Conservation (phyloP, 2,113 vertebrate genomes). For the Gallinago paraguaiae region DNA sequence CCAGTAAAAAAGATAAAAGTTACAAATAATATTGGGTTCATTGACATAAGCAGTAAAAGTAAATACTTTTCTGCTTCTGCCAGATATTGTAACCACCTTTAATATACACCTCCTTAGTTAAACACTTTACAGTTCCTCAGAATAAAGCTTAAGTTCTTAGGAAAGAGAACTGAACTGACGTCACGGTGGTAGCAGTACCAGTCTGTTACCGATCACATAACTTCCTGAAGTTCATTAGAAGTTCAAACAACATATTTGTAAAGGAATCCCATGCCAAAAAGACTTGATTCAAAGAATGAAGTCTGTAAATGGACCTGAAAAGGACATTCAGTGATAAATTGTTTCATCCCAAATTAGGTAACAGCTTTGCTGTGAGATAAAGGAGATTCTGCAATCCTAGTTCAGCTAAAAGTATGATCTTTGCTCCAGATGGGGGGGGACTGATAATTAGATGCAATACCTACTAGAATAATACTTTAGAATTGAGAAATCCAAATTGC, state of each 20-base stretch:
- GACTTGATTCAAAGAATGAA: background rate
- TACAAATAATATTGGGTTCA: background rate
- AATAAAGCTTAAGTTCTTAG: background rate
- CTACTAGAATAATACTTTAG: background rate
- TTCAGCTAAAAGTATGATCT: background rate
- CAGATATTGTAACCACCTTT: background rate
- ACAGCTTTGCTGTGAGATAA: background rate
- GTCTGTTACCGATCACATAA: background rate
- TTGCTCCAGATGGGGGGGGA: background rate
- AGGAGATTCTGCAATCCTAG: background rate
- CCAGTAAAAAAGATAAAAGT: background rate
- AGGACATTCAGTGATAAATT: background rate
- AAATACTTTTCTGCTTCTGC: background rate
- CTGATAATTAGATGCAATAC: background rate
- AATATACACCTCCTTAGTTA: background rate
- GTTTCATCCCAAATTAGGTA: background rate
- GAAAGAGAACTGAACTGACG: background rate
- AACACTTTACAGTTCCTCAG: background rate
- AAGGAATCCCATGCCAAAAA: background rate
- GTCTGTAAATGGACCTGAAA: background rate
- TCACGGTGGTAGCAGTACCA: background rate
- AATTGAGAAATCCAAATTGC: constrained; percentile 52
- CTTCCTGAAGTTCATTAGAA: background rate
- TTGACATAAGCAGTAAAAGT: background rate
- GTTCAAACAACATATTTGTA: background rate